phyloP scores from a whole-genome alignment of 2,888 invertebrate genomes.

The Eledone cirrhosa region DNA sequence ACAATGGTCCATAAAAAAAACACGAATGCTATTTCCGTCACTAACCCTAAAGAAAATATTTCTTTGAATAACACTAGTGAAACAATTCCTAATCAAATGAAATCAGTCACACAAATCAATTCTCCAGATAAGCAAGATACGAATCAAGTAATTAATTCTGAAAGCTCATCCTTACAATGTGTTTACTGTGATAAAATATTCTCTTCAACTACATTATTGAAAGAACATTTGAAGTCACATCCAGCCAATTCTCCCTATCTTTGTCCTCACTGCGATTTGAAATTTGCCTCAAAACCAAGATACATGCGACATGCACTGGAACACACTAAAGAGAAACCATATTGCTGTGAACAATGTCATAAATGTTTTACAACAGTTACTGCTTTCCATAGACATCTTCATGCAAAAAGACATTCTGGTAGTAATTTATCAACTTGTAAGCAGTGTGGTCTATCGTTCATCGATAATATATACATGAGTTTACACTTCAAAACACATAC shows the following conservation, averaged over 20 bases:
- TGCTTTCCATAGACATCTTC: constrained; percentile 23
- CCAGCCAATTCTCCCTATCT: constrained; percentile 10
- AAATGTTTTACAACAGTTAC: constrained; percentile 16
- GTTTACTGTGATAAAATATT: constrained; percentile 1
- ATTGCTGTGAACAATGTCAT: constrained; percentile 8
- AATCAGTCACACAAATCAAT: too few relatives aligned
- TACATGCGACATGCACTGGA: not conserved
- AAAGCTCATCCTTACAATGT: not conserved
- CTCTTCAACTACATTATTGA: not conserved
- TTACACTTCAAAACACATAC: constrained; percentile 14
- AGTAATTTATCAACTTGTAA: not conserved
- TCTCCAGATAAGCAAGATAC: too few relatives aligned
- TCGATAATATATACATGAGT: not conserved
- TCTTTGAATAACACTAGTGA: too few relatives aligned
- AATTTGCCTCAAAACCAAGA: constrained; percentile 3
- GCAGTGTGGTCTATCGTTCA: constrained; percentile 13
- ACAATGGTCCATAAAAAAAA: too few relatives aligned
- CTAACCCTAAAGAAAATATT: too few relatives aligned
- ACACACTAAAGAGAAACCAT: constrained; percentile 7
- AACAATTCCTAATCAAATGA: too few relatives aligned
- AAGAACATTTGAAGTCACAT: constrained; percentile 19
- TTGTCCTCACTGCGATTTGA: not conserved
- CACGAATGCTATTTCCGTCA: too few relatives aligned
- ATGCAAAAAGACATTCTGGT: constrained; percentile 1
- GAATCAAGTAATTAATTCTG: too few relatives aligned